Base-by-base conservation (phyloP, 2,113 vertebrate genomes). In the Oostethus manadensis region DNA sequence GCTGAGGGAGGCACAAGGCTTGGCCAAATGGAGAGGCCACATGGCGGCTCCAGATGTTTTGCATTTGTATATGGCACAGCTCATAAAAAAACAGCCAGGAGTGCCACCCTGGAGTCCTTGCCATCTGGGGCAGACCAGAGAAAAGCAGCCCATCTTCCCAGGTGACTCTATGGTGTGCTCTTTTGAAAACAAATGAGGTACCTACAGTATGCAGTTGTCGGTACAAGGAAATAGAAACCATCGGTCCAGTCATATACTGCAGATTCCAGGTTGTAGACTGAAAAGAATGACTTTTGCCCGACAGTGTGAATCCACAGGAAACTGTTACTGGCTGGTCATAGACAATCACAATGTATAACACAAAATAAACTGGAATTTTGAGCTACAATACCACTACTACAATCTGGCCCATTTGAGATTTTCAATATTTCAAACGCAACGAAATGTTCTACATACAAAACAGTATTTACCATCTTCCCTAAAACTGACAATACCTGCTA, bases 21-120 rank as follows among this genome's bases (percentile, higher is more conserved):
- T 75, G 88, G 91, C 91, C 89, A 88, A 88, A 89, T 86, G 89
- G 62, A 78, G 73, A 81, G 79, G 81, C 90, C 93, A 94, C 92
- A 92, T 93, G 92, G 92, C 68, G 55, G 65, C 87, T 92, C 90
- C 93, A 93, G 93, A 93, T 95, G 94, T 93, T 94, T 73, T 66
- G 74, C 84, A 78, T 84, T 87, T 90, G 73, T 92, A 79, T 88
- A 89, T 86, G 29, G 89, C 89, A 63, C 81, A 76, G 87, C 87
- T 92, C 91, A 90, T 91, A 91, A 88, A 81, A 88, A 88, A 55
- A 83, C 85, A 22, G 86, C 74, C 82, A 81, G 78, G 55, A 58
- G 84, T 83, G 43, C 78, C 87, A 88, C 88, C 87, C 89, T 68
- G 15, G 79, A 89, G 86, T 81, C 66, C 63, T 42, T 53, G 63